Evolutionary conservation across 2,797 vertebrate genomes (phyloP), one percentile per base, ranked within the genome.

Genomic region (Gadopsis marmoratus): DNA sequence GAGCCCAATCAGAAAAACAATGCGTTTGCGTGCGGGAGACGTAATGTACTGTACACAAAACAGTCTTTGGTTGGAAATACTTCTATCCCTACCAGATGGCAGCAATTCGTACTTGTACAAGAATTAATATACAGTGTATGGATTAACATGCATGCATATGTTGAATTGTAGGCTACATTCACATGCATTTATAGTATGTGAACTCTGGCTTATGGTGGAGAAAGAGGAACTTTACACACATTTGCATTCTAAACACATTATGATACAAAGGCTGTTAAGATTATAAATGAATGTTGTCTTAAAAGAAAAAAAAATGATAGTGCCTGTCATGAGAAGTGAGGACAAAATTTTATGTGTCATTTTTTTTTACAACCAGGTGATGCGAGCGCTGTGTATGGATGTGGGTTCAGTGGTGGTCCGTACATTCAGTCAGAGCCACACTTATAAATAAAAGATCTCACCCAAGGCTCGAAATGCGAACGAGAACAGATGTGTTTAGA

Each of bases 381-480:
- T 41, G 51, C 50, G 35, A 81, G n/a, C 2, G 12, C 37, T 21
- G 45, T 74, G 56, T 3, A 29, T 37, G 10, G 12, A 65, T 61
- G 76, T 47, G 41, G 68, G 23, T 31, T 86, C 14, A 50, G n/a
- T 65, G 72, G 53, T 74, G 59, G 81, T 74, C 16, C 78, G 70
- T 59, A 76, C 54, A 80, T 85, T 76, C 58, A 85, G 68, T 53
- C 51, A 43, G 60, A 86, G 64, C 58, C 53, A 60, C 51, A 59
- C 17, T 85, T 64, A 86, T 87, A 77, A 88, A 92, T 91, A 88
- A 90, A 90, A 83, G n/a, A 88, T 78, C 31, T 75, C 53, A 79
- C 64, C 54, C 47, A 35, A 43, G 69, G 74, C 74, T 84, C 16
- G 35, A 23, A 79, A 51, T 41, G 69, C 56, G 70, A 77, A 23